These are phyloP conservation scores for Rhinopomastus cyanomelas DNA, from an alignment of 2,113 vertebrate genomes.

Conservation along the genomic window DNA sequence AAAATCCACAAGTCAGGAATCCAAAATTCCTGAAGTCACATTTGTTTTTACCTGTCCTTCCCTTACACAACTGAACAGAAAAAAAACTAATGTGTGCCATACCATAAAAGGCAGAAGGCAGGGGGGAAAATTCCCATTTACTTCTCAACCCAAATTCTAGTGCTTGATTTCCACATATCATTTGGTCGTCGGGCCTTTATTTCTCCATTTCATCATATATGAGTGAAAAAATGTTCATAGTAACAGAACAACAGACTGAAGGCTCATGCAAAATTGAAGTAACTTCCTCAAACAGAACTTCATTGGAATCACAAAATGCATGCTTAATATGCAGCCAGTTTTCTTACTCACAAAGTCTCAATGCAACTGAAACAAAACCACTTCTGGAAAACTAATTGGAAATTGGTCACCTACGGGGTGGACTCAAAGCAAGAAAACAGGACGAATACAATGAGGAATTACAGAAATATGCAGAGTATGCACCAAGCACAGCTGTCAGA, in stretches of 20 bases:
- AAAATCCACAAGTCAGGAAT: not conserved
- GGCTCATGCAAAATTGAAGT: not conserved
- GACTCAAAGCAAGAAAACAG: not conserved
- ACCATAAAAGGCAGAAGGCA: not conserved
- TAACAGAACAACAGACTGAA: not conserved
- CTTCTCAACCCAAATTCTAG: not conserved
- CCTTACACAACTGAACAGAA: not conserved
- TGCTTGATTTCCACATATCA: not conserved
- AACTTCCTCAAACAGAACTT: not conserved
- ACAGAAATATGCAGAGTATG: not conserved
- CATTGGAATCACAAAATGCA: not conserved
- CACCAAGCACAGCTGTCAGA: not conserved
- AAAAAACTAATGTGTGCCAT: not conserved
- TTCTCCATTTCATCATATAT: not conserved
- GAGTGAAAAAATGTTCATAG: not conserved
- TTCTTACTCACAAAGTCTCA: not conserved
- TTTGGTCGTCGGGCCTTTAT: not conserved
- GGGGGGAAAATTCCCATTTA: not conserved
- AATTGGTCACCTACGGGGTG: not conserved
- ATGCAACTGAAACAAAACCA: not conserved
- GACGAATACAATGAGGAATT: not conserved
- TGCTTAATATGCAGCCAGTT: not conserved
- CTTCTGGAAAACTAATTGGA: not conserved
- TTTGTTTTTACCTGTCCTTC: not conserved
- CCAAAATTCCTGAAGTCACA: not conserved